Base-by-base conservation (phyloP, 1,140 invertebrate species). In the Dendroctonus ponderosae region DNA sequence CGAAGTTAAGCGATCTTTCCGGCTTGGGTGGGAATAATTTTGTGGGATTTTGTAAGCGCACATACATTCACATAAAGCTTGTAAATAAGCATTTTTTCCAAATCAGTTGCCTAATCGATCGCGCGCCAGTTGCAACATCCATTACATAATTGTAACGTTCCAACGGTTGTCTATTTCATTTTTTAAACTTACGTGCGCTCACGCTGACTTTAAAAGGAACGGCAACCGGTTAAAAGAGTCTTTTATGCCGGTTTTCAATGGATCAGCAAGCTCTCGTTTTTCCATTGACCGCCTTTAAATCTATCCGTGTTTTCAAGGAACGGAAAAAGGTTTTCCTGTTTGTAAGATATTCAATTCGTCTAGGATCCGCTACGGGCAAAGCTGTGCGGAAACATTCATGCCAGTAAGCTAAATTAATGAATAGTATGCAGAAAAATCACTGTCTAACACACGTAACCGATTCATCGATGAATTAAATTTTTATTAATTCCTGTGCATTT, bases 171-270 rank as follows among this genome's bases (percentile, higher is more conserved):
- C 26, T 26, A 26, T 26, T 26, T 26, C 26, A 26, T 26, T 26
- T 46, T 46, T 46, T 46, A 2, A 46, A 46, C 8, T 6, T 15
- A n/a, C 15, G 50, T 6, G 37, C 9, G 50, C 50, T 52, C n/a
- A 52, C 26, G 50, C n/a, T 52, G 37, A 37, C 12, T 14, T 52
- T 52, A 52, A 52, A 52, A 15, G 26, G n/a, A 52, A 52, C 26
- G 50, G 14, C 12, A 52, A 26, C 50, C 5, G 50, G 50, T 52
- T 52, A 8, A 52, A 52, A 52, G 50, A 26, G 50, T 9, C 50
- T 52, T 52, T 52, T 52, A 52, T 52, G 26, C 5, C 50, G 5
- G 5, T 26, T 52, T 52, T 52, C 50, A 52, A 52, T 52, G 50
- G 50, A 26, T 26, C 26, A 26, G 50, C 50, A 37, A 52, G 26